phyloP scores from a whole-genome alignment of 2,797 vertebrate species.

The Uromys caudimaculatus region DNA sequence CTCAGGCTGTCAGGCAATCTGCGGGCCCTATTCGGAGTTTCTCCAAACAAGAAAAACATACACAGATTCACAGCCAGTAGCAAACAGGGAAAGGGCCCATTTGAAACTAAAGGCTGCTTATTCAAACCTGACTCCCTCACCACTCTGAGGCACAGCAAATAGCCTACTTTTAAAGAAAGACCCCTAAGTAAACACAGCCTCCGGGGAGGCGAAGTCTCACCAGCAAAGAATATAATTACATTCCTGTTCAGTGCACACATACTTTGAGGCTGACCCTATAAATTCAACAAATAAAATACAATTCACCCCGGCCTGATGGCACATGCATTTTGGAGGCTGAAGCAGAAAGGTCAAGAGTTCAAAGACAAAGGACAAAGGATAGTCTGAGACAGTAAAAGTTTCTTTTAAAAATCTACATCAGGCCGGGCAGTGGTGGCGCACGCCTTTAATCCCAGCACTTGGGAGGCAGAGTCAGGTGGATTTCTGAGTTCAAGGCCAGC shows the following conservation, averaged over 20 bases:
- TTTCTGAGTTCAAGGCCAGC: neutral
- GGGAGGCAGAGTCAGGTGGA: neutral
- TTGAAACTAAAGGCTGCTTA: slow-evolving; percentile 20
- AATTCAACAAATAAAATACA: slow-evolving; percentile 35
- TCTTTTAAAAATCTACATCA: neutral
- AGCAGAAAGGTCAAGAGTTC: neutral
- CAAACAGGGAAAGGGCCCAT: neutral
- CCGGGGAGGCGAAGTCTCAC: slow-evolving; percentile 37
- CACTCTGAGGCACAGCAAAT: neutral
- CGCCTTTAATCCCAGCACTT: neutral
- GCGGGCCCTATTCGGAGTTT: neutral
- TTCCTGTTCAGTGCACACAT: slow-evolving; percentile 1
- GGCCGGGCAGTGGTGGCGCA: neutral
- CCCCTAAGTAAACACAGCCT: neutral
- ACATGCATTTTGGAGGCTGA: neutral
- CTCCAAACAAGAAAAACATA: slow-evolving; percentile 52
- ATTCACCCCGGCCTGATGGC: neutral
- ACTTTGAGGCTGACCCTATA: slow-evolving; percentile 19
- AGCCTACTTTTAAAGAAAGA: slow-evolving; percentile 20
- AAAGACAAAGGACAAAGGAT: neutral
- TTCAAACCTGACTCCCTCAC: neutral
- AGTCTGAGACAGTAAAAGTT: neutral
- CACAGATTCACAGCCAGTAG: slow-evolving; percentile 28
- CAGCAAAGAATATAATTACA: slow-evolving; percentile 28
- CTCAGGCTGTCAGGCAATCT: neutral